Conservation (phyloP, 2,113 vertebrate genomes). For the Myanophis thanlyinensis region DNA sequence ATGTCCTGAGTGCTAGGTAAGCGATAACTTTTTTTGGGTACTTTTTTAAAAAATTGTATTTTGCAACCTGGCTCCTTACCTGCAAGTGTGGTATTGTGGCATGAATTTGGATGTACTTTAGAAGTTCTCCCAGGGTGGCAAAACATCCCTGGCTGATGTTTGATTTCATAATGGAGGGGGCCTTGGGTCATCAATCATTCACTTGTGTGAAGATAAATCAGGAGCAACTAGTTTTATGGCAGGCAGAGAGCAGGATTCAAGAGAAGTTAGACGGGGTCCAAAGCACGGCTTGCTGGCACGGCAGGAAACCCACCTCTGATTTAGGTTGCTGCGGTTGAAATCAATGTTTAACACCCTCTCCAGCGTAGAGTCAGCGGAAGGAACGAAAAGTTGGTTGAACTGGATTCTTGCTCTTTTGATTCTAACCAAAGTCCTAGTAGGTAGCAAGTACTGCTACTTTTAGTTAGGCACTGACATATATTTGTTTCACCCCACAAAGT, state of each 20-base stretch:
- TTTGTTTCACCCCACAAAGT: neutral
- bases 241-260: neutral
- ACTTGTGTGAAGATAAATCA: neutral
- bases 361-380: neutral
- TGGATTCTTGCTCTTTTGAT: neutral
- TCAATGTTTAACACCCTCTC: neutral
- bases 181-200: neutral
- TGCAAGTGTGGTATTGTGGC: neutral
- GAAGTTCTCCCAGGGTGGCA: constrained; percentile 7
- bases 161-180: neutral
- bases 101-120: neutral
- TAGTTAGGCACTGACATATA: neutral
- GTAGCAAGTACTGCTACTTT: neutral
- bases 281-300: neutral
- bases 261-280: neutral
- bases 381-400: neutral
- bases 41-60: neutral
- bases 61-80: neutral
- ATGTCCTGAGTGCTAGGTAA: constrained; percentile 10
- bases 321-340: neutral
- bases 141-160: neutral
- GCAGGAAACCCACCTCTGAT: neutral
- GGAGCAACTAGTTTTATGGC: neutral
- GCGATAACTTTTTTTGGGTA: neutral
- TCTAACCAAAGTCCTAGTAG: neutral